Conservation (phyloP, 2,888 invertebrate genomes). For the Argynnis bischoffii region DNA sequence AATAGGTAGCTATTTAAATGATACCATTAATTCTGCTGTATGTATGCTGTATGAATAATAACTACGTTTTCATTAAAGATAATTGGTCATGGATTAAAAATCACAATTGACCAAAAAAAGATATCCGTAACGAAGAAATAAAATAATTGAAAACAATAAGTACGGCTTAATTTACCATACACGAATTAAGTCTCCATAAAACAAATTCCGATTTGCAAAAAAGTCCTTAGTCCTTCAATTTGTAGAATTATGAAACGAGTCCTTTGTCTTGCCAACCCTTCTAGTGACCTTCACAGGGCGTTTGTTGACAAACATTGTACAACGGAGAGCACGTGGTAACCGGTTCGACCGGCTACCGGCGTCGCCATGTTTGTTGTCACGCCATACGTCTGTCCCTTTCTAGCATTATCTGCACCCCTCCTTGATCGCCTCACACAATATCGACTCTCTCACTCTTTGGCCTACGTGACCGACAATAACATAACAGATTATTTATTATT, state of each 20-base stretch:
- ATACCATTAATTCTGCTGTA: conserved; percentile 4
- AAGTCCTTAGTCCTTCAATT: conserved; percentile 33
- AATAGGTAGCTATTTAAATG: background rate
- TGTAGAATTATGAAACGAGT: conserved; percentile 57
- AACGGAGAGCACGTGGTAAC: conserved; percentile 78
- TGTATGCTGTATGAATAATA: conserved; percentile 4
- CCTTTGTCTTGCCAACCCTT: conserved; percentile 69
- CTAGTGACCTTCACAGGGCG: conserved; percentile 75
- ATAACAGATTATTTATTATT: conserved; percentile 45
- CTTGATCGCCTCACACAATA: conserved; percentile 47
- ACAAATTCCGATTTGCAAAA: conserved; percentile 33
- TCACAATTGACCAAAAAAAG: background rate
- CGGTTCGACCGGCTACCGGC: conserved; percentile 77
- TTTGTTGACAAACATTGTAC: conserved; percentile 81
- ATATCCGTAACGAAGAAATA: background rate
- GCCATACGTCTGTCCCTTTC: conserved; percentile 66
- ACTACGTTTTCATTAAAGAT: background rate
- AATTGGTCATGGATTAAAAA: background rate
- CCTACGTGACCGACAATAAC: conserved; percentile 80
- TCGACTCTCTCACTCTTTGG: conserved; percentile 57
- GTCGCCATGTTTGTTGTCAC: conserved; percentile 80
- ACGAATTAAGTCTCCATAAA: background rate
- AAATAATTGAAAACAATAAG: background rate
- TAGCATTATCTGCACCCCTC: conserved; percentile 48
- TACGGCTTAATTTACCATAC: background rate